Evolutionary conservation across 2,797 vertebrate species (phyloP).

Genomic region (Cynodonichthys magdalenae): DNA sequence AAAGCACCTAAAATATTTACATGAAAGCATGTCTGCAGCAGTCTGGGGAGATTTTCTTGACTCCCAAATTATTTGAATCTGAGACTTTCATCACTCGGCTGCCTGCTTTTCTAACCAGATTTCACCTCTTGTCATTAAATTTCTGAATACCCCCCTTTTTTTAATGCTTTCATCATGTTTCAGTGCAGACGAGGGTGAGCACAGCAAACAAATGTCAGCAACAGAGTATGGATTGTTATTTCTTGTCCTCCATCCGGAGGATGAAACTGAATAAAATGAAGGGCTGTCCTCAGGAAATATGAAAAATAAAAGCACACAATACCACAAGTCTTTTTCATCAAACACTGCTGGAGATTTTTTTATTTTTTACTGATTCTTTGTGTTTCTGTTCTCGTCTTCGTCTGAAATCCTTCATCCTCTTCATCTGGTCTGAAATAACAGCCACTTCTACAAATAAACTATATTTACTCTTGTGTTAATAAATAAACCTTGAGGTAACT

Average conservation of each 20-base stretch:
- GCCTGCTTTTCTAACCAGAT: constrained; percentile 1
- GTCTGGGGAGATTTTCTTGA: not conserved
- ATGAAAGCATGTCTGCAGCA: not conserved
- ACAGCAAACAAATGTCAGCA: constrained; percentile 3
- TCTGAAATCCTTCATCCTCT: constrained; percentile 3
- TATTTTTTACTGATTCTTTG: not conserved
- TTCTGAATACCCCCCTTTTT: not conserved
- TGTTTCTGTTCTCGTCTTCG: constrained; percentile 5
- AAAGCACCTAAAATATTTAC: constrained; percentile 9
- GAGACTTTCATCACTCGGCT: constrained; percentile 6
- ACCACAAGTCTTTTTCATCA: constrained; percentile 12
- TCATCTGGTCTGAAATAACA: constrained; percentile 1
- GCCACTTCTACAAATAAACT: not conserved
- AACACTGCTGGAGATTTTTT: constrained; percentile 2
- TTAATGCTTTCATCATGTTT: not conserved
- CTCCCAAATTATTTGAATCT: not conserved
- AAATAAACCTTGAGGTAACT: not conserved
- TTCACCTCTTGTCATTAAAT: constrained; percentile 3
- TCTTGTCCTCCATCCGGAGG: not conserved
- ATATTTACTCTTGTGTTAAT: not conserved
- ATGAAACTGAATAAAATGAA: constrained; percentile 28
- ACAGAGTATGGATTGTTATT: constrained; percentile 24
- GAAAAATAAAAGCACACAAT: constrained; percentile 7
- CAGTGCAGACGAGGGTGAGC: not conserved
- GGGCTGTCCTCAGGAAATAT: constrained; percentile 11